phyloP scores from a whole-genome alignment of 2,113 vertebrate species.

The Rousettus leschenaultii region DNA sequence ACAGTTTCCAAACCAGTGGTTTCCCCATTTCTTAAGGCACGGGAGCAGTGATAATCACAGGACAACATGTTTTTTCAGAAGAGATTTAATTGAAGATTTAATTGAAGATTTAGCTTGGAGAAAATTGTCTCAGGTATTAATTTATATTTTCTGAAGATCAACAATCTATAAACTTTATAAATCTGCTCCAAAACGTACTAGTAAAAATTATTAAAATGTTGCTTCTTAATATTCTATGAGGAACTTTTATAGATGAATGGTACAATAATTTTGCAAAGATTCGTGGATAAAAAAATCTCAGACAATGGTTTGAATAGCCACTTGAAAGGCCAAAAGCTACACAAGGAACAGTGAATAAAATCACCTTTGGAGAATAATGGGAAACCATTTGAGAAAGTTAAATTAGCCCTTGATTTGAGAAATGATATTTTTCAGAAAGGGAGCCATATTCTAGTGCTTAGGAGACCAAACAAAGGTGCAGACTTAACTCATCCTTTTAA shows the following conservation, averaged over 20 bases:
- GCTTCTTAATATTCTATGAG: not conserved
- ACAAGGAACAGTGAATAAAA: not conserved
- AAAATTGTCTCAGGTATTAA: not conserved
- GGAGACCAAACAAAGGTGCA: not conserved
- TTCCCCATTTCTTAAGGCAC: not conserved
- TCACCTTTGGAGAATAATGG: not conserved
- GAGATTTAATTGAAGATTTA: not conserved
- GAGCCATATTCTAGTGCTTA: not conserved
- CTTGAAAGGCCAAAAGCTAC: not conserved
- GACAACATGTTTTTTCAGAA: not conserved
- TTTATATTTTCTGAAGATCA: not conserved
- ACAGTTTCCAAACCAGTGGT: not conserved
- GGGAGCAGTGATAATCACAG: not conserved
- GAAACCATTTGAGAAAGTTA: not conserved
- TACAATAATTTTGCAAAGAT: not conserved
- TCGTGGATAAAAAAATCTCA: not conserved
- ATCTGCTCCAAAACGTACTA: not conserved
- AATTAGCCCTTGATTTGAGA: not conserved
- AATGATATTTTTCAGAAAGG: constrained; percentile 11
- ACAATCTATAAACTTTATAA: not conserved
- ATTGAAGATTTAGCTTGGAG: not conserved
- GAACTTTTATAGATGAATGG: not conserved
- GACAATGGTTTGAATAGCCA: not conserved
- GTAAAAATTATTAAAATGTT: not conserved
- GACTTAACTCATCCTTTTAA: not conserved